phyloP scores from a whole-genome alignment of 2,113 vertebrate genomes.

The Pithys albifrons region DNA sequence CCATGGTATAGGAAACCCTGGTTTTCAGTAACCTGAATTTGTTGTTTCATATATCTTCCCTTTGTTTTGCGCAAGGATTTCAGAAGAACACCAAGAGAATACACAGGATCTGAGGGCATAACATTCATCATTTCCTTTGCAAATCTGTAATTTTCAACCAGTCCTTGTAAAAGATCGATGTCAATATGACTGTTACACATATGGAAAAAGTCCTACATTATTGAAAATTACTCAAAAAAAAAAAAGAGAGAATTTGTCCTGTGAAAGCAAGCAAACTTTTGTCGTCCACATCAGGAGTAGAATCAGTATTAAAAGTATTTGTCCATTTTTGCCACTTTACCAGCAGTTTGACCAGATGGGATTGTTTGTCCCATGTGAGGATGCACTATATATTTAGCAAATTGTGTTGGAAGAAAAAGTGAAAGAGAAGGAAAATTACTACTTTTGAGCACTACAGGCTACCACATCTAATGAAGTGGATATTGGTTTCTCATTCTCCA shows the following conservation, averaged over 20 bases:
- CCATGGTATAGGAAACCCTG: neutral
- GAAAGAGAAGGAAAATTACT: neutral
- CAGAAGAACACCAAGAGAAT: neutral
- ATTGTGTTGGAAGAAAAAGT: neutral
- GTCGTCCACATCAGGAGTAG: neutral
- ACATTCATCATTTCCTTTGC: neutral
- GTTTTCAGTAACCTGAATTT: neutral
- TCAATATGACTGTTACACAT: neutral
- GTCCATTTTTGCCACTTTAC: neutral
- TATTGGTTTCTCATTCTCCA: neutral
- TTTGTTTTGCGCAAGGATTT: neutral
- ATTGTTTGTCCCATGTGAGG: neutral
- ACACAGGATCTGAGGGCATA: fast-evolving
- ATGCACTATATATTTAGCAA: neutral
- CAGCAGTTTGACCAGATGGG: neutral
- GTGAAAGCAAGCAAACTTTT: neutral
- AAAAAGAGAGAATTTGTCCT: neutral
- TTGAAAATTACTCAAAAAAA: neutral
- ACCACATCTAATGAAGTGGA: neutral
- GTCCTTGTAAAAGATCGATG: neutral
- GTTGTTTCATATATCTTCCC: neutral
- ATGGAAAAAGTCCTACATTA: neutral
- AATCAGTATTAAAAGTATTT: neutral
- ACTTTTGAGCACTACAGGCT: neutral
- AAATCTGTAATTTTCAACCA: neutral